A percentile compares a stretch with the other conserved stretches of the same genome.
These are phyloP conservation scores for Acrobasis repandana DNA, from an alignment of 2,888 invertebrate species.

Conservation along the genomic window DNA sequence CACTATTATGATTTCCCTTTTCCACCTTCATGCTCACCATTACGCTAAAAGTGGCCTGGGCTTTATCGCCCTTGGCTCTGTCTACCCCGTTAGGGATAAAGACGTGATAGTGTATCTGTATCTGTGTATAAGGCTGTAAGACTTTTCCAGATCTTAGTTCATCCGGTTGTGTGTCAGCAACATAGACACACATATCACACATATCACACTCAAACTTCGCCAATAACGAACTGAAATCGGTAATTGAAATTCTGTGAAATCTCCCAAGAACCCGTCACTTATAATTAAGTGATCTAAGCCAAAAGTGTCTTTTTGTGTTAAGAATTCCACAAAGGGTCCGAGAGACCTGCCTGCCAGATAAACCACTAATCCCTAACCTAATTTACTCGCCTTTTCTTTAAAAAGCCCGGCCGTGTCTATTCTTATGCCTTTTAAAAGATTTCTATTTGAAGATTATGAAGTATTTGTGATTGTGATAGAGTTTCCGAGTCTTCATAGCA, in stretches of 20 bases:
- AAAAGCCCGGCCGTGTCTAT: neutral
- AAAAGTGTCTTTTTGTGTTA: neutral
- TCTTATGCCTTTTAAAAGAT: neutral
- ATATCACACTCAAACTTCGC: too few relatives aligned
- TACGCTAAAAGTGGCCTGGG: too few relatives aligned
- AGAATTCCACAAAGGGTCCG: slow-evolving; percentile 3
- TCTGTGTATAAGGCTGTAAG: too few relatives aligned
- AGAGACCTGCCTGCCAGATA: slow-evolving; percentile 1
- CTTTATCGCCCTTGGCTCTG: too few relatives aligned
- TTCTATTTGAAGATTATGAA: neutral
- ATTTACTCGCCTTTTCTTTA: slow-evolving; percentile 12
- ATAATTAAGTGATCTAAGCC: slow-evolving; percentile 3
- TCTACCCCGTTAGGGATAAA: too few relatives aligned
- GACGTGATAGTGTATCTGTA: too few relatives aligned
- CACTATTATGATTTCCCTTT: too few relatives aligned
- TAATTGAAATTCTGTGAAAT: neutral
- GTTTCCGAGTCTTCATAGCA: too few relatives aligned
- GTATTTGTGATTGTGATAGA: neutral
- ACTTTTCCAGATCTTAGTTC: too few relatives aligned
- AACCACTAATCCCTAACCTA: slow-evolving; percentile 10
- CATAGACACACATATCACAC: too few relatives aligned
- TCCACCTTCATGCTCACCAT: too few relatives aligned
- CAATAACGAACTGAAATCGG: neutral
- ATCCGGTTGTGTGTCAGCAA: too few relatives aligned
- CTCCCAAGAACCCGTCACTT: neutral